Base-by-base conservation (phyloP, 92 coral and sea anemone genomes). In the Umimayanthus kanabou region DNA sequence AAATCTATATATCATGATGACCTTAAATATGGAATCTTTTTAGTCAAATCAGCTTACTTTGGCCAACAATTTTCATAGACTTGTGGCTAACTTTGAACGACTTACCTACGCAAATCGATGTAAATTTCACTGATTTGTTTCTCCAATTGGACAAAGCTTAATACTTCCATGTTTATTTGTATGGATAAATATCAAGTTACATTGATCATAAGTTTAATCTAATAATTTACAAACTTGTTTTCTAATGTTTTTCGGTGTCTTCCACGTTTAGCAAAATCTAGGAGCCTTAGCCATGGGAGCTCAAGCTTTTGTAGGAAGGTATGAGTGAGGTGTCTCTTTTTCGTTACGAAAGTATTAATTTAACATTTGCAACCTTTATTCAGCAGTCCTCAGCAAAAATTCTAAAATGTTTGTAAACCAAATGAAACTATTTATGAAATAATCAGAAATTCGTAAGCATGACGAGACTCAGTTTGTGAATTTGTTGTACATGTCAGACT, bases 201-300 rank as follows among this genome's bases (percentile, higher is more conserved):
- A n/a, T 23, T n/a, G 26, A 23, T 0, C 73, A n/a, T 28, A 3
- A 70, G 76, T 15, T 1, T 71, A 71, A 26, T 11, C 11, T 67
- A 20, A 22, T 8, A 22, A 11, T 67, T 22, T 37, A 39, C 18
- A 75, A 20, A 33, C 11, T 37, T 6, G 4, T 80, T 15, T 39
- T 39, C 53, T 73, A 33, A 26, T 11, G 18, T 69, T 67, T 25
- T n/a, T 29, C 22, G 33, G 1, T 37, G 4, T 39, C 4, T 58
- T 50, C 25, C 16, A 33, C 39, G 8, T 74, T 77, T 82, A 94
- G 96, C 91, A 90, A 90, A 85, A 91, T 64, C 39, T 94, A 71
- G 94, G 95, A 16, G 97, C 95, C 22, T 84, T 93, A 39, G 97
- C 97, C 33, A 92, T 92, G 93, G 97, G 97, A 26, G 92, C 89